Conservation (phyloP, 2,888 invertebrate species). For the Lottia gigantea region DNA sequence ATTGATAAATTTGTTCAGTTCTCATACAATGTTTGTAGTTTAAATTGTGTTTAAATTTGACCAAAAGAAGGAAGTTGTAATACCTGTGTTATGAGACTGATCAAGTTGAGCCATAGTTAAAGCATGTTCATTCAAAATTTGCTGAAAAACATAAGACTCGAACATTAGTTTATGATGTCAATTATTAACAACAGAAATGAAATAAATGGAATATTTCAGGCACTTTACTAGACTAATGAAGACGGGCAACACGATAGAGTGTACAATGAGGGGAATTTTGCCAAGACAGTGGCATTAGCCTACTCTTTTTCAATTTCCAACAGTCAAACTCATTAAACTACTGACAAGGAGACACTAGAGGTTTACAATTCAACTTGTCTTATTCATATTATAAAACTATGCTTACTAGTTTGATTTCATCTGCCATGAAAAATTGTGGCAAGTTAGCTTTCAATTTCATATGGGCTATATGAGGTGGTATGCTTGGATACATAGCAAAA, state of each 20-base stretch:
- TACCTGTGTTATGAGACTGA: slow-evolving; percentile 37
- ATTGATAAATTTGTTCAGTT: no score
- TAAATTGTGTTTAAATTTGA: no score
- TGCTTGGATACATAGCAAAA: slow-evolving; percentile 66
- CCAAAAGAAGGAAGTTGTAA: background rate
- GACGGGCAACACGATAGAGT: no score
- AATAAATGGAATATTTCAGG: background rate
- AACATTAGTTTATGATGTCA: background rate
- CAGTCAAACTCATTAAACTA: no score
- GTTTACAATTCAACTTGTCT: background rate
- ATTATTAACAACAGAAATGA: background rate
- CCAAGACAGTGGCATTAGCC: no score
- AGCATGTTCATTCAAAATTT: slow-evolving; percentile 81
- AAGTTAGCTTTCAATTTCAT: slow-evolving; percentile 68
- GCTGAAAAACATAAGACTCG: slow-evolving; percentile 62
- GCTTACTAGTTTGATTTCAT: slow-evolving; percentile 78
- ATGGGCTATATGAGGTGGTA: slow-evolving; percentile 67
- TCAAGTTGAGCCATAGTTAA: slow-evolving; percentile 82
- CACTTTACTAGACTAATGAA: no score
- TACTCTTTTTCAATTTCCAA: no score
- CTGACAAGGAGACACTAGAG: no score
- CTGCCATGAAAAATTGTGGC: slow-evolving; percentile 81
- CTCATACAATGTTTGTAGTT: no score
- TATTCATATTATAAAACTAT: background rate
- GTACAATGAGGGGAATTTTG: no score